phyloP scores from a whole-genome alignment of 2,113 vertebrate species.

The Zosterops borbonicus region DNA sequence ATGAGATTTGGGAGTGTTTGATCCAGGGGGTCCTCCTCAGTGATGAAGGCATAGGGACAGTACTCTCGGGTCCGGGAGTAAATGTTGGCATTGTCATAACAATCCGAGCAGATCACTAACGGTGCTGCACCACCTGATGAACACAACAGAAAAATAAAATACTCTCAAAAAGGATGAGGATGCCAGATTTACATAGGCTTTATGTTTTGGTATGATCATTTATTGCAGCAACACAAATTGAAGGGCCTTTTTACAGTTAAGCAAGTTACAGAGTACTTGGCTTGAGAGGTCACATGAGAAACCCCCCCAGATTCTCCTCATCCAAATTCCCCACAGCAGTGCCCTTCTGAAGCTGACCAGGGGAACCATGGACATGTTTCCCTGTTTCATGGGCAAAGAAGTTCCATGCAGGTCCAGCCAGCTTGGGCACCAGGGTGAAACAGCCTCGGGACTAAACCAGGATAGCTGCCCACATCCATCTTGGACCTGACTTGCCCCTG shows the following conservation, averaged over 20 bases:
- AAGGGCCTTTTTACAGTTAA: not conserved
- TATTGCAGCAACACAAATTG: not conserved
- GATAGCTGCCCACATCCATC: not conserved
- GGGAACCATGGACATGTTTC: not conserved
- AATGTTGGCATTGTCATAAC: slow-evolving; percentile 95
- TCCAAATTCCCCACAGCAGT: not conserved
- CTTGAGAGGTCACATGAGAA: not conserved
- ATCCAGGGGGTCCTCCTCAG: slow-evolving; percentile 86
- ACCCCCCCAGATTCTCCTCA: not conserved
- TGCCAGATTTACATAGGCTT: not conserved
- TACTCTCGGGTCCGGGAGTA: slow-evolving; percentile 90
- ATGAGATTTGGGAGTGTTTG: slow-evolving; percentile 76
- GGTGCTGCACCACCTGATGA: slow-evolving; percentile 72
- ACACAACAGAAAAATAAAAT: not conserved
- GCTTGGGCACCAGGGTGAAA: not conserved
- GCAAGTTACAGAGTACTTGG: not conserved
- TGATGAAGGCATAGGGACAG: slow-evolving; percentile 88
- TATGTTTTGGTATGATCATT: not conserved
- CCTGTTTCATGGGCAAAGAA: not conserved
- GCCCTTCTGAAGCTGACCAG: not conserved
- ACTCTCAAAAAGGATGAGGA: not conserved
- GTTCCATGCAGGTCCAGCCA: not conserved
- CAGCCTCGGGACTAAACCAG: not conserved
- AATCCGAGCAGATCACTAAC: slow-evolving; percentile 93
- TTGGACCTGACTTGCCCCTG: not conserved